Evolutionary conservation across 2,797 vertebrate species (phyloP), one percentile per base, ranked within the genome.

Genomic region (Oreochromis mossambicus): DNA sequence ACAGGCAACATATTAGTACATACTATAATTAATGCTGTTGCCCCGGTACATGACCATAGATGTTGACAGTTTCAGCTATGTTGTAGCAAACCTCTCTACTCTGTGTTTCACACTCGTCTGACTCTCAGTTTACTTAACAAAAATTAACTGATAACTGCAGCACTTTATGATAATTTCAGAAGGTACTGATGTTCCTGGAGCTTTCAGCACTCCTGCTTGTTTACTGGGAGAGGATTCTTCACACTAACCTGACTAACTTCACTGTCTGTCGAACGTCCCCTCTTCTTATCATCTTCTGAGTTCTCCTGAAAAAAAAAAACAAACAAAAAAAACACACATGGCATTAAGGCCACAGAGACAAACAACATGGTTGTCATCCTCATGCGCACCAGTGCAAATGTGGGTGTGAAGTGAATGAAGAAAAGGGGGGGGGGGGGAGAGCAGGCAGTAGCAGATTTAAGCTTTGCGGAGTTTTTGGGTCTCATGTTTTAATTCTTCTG

Each of bases 201-300:
- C 43, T 50, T 32, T 2, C 1, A 0, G 1, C 4, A 2, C 15
- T 48, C 24, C 68, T 73, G 68, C 24, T 19, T 0, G 13, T 24
- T 73, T 17, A 1, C 68, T 24, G 13, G 10, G 15, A 46, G 14
- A 54, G 14, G 21, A 19, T 14, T 17, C 24, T 52, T 38, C 2
- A 1, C 7, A 89, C 92, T 88, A 87, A 98, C 97, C 96, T 97
- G 97, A 91, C 97, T 95, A 75, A 98, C 95, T 93, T 98, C 97
- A 61, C 97, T 98, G 89, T 98, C 97, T 1, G 97, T 98, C 0
- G 97, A 98, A 32, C 96, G 96, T 21, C 97, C 97, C 68, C 97
- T 93, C 93, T 97, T 97, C 94, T 97, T 98, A 83, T 98, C 98
- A 6, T 98, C 97, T 88, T 98, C 97, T 0, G 96, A 98, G 92